These are phyloP conservation scores for Sabatieria punctata DNA, from an alignment of 2,888 invertebrate genomes.

Conservation along the genomic window DNA sequence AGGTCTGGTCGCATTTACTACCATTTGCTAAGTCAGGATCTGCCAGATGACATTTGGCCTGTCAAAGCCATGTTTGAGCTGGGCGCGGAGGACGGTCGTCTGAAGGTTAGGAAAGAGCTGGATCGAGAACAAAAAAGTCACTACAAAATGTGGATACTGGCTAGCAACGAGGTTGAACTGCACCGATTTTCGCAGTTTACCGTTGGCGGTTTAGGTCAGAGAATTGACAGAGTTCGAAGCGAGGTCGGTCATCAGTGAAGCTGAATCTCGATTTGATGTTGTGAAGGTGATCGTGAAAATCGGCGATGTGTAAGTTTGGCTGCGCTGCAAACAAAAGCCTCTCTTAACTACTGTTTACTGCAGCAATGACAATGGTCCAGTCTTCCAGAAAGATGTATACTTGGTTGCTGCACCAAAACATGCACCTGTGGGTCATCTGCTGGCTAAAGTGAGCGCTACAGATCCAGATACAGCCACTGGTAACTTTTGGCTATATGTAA, in stretches of 20 bases:
- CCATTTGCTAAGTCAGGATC: too few relatives aligned
- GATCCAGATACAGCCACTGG: too few relatives aligned
- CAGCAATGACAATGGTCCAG: constrained; percentile 2
- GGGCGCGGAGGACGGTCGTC: constrained; percentile 56
- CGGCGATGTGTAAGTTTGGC: background rate
- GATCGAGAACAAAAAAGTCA: constrained; percentile 38
- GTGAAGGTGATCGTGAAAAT: background rate
- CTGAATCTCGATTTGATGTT: background rate
- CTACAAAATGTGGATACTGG: background rate
- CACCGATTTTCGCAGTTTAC: background rate
- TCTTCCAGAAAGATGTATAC: background rate
- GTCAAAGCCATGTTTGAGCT: too few relatives aligned
- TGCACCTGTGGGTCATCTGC: constrained; percentile 67
- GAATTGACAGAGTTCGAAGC: background rate
- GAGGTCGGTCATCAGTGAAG: background rate
- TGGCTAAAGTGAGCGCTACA: constrained; percentile 60
- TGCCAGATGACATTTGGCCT: too few relatives aligned
- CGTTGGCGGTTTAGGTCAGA: background rate
- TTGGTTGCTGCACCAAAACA: constrained; percentile 31
- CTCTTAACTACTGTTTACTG: too few relatives aligned
- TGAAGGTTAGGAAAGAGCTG: constrained; percentile 40
- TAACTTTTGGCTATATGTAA: too few relatives aligned
- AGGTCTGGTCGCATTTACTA: background rate
- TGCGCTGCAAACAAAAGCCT: too few relatives aligned
- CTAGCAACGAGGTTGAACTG: background rate